phyloP scores from a whole-genome alignment of 2,888 invertebrate genomes.

The Tortrix viridana region DNA sequence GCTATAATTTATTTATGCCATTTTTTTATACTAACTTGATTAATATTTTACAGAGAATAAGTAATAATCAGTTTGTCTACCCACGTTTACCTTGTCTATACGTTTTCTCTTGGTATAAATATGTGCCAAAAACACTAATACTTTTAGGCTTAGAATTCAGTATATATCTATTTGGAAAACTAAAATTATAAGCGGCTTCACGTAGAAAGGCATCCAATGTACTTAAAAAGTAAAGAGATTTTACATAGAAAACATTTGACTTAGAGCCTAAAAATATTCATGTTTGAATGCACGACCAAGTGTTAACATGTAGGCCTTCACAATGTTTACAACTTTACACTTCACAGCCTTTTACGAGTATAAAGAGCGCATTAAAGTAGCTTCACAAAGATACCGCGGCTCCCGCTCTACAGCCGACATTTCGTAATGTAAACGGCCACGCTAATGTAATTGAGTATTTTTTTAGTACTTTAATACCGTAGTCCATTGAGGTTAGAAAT shows the following conservation, averaged over 20 bases:
- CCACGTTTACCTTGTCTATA: too few relatives aligned
- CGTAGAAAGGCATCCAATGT: too few relatives aligned
- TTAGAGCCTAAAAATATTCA: conserved; percentile 1
- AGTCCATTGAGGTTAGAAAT: conserved; percentile 51
- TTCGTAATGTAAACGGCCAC: conserved; percentile 62
- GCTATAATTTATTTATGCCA: too few relatives aligned
- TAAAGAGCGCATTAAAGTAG: conserved; percentile 18
- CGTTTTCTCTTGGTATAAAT: too few relatives aligned
- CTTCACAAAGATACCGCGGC: conserved; percentile 40
- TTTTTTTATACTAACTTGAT: too few relatives aligned
- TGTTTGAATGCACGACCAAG: conserved; percentile 8
- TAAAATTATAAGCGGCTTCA: too few relatives aligned
- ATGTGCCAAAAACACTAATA: too few relatives aligned
- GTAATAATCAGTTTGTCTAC: too few relatives aligned
- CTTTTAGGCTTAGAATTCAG: too few relatives aligned
- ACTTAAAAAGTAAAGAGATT: background rate
- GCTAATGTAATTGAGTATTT: conserved; percentile 77
- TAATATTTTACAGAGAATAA: too few relatives aligned
- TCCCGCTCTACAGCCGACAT: conserved; percentile 49
- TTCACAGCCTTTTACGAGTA: conserved; percentile 8
- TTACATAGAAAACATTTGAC: background rate
- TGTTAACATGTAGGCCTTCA: background rate
- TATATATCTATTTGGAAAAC: too few relatives aligned
- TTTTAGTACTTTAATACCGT: conserved; percentile 55
- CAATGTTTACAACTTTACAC: conserved; percentile 12